Conservation (phyloP, 2,113 vertebrate species). For the Cyphomyrus discorhynchus region DNA sequence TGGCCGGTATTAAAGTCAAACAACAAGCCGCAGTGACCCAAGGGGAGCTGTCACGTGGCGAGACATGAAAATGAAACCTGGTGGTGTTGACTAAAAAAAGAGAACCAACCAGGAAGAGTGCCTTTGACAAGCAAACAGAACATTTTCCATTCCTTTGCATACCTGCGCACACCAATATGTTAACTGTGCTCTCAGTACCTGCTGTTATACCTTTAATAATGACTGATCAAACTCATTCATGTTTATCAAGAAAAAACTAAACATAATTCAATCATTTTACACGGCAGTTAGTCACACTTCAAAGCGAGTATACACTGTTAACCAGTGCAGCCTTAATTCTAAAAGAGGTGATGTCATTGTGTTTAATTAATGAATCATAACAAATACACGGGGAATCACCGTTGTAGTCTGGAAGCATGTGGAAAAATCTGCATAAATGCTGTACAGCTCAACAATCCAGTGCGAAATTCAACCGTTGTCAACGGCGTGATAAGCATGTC, state of each 20-base stretch:
- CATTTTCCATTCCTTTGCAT: constrained; percentile 14
- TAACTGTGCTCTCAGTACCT: neutral
- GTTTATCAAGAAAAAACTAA: neutral
- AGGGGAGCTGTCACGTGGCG: neutral
- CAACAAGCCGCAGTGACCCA: neutral
- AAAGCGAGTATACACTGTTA: neutral
- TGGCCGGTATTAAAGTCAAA: neutral
- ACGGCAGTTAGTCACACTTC: neutral
- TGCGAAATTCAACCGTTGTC: neutral
- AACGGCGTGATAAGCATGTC: neutral
- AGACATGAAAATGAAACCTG: constrained; percentile 8
- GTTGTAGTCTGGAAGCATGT: neutral
- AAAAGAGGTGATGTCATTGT: neutral
- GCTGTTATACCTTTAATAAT: neutral
- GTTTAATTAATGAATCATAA: neutral
- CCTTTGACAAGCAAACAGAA: constrained; percentile 12
- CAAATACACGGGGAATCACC: neutral
- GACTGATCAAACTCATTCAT: neutral
- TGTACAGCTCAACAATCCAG: neutral
- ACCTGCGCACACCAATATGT: neutral
- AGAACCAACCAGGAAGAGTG: constrained; percentile 13
- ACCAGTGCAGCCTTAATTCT: neutral
- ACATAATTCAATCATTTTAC: neutral
- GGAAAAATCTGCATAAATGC: neutral
- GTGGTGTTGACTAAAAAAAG: constrained; percentile 19